phyloP scores from a whole-genome alignment of 2,888 invertebrate species.

The Leucophenga montana region DNA sequence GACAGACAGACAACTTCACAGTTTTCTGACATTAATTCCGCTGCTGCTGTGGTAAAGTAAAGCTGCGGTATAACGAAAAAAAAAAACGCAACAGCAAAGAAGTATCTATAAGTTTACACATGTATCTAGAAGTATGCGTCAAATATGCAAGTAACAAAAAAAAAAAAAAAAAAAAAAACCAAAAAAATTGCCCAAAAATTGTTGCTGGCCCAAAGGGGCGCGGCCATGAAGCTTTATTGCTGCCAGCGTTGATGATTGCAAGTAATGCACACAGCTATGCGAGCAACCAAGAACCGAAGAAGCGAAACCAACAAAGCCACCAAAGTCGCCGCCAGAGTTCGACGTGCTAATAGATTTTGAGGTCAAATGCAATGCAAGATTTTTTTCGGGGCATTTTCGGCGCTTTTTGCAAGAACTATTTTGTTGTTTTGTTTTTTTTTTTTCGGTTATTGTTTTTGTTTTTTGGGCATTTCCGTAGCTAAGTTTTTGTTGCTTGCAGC shows the following conservation, averaged over 20 bases:
- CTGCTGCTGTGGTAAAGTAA: constrained; percentile 30
- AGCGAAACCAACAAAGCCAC: not conserved
- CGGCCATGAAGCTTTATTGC: constrained; percentile 27
- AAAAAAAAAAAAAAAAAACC: not conserved
- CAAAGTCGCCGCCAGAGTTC: constrained; percentile 56
- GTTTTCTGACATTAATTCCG: constrained; percentile 66
- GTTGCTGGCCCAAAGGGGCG: constrained; percentile 36
- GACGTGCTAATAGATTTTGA: constrained; percentile 71
- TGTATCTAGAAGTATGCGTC: not conserved
- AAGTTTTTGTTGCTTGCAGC: constrained; percentile 37
- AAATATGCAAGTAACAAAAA: constrained; percentile 11
- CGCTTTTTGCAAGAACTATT: constrained; percentile 4
- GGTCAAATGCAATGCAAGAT: no score
- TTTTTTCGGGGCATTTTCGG: constrained; percentile 34
- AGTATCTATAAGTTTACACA: constrained; percentile 27
- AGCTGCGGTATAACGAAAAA: no score
- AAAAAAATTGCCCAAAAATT: constrained; percentile 39
- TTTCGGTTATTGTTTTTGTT: constrained; percentile 37
- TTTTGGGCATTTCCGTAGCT: constrained; percentile 52
- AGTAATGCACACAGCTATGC: constrained; percentile 41
- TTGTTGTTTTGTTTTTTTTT: constrained; percentile 28
- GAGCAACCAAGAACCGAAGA: not conserved
- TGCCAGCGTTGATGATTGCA: constrained; percentile 51
- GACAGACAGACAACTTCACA: constrained; percentile 57
- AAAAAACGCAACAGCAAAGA: not conserved